These are phyloP conservation scores for Aspidiotus destructor DNA, from an alignment of 2,888 invertebrate species.

Conservation along the genomic window DNA sequence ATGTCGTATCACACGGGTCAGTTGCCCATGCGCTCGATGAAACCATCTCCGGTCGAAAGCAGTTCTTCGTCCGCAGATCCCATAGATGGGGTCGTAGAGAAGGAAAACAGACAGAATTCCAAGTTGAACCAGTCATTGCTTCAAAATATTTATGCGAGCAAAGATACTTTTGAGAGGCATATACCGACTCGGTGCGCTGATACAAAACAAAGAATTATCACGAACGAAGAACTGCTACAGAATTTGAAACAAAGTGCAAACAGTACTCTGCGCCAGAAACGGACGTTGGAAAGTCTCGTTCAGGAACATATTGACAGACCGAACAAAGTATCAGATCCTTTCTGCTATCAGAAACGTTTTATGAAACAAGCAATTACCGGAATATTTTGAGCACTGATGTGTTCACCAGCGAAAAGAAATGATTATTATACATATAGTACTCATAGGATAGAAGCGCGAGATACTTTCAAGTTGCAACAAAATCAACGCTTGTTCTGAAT, in stretches of 20 bases:
- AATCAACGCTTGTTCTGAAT: no score
- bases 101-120: no score
- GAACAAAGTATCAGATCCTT: conserved; percentile 3
- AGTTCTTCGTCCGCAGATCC: no score
- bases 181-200: neutral
- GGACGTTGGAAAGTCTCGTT: neutral
- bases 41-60: no score
- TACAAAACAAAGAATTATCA: neutral
- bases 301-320: conserved; percentile 3
- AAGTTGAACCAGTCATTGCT: no score
- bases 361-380: conserved; percentile 28
- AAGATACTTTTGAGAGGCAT: neutral
- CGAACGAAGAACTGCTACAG: neutral
- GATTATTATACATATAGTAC: no score
- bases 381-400: conserved; percentile 9
- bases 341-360: conserved; percentile 16
- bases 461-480: no score
- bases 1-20: no score
- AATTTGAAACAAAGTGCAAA: conserved; percentile 1
- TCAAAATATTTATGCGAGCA: no score
- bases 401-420: neutral
- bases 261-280: neutral
- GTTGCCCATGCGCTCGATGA: no score
- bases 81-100: no score
- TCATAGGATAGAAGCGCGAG: no score